A percentile compares a stretch with the other conserved stretches of the same genome.
These are phyloP conservation scores for Pavo muticus DNA, from an alignment of 2,113 vertebrate species.

Conservation along the genomic window DNA sequence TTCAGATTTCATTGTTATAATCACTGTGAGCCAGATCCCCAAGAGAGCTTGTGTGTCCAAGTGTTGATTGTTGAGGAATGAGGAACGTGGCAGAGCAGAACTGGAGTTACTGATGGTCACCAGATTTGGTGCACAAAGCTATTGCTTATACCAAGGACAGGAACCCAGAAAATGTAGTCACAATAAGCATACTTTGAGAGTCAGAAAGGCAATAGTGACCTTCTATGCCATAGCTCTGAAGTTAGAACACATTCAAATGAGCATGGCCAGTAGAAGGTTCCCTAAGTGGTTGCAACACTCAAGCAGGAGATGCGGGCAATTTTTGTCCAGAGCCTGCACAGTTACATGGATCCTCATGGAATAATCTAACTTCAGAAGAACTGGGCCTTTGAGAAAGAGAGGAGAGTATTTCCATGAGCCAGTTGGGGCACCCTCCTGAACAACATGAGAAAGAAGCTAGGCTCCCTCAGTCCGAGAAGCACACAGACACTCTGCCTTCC, in stretches of 20 bases:
- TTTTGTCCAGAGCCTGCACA: background rate
- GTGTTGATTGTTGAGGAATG: background rate
- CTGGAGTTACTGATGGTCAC: fast-evolving
- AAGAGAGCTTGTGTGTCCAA: background rate
- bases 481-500: fast-evolving
- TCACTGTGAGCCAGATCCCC: background rate
- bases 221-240: background rate
- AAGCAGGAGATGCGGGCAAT: background rate
- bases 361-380: background rate
- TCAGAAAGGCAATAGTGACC: background rate
- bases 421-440: background rate
- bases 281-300: background rate
- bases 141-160: background rate
- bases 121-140: fast-evolving
- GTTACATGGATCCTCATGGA: background rate
- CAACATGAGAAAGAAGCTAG: background rate
- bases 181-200: background rate
- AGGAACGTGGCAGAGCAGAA: background rate
- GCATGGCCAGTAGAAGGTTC: fast-evolving
- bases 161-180: background rate
- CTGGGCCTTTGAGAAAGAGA: background rate
- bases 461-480: background rate
- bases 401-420: background rate
- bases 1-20: background rate
- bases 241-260: background rate